Percentiles rank a stretch among this genome's conserved stretches.
Evolutionary conservation across 1,140 invertebrate species (phyloP).

Genomic region (Rhyzopertha dominica): DNA sequence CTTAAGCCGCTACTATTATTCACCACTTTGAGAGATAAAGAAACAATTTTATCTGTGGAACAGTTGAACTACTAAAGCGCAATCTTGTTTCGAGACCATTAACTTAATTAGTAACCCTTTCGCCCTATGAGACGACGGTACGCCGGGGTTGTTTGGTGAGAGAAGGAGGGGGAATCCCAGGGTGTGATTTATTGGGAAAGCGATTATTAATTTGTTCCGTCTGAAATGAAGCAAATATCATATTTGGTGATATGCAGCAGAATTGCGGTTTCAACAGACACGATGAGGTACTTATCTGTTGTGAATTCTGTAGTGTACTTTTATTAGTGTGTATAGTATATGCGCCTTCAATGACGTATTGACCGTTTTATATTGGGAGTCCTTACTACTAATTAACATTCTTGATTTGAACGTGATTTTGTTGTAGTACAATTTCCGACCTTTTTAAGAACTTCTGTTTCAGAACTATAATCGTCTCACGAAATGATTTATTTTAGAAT

Average conservation of each 20-base stretch:
- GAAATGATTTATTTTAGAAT: too few species aligned
- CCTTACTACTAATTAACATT: too few species aligned
- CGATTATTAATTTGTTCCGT: conserved; percentile 35
- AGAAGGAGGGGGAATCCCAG: conserved; percentile 20
- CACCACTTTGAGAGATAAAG: conserved; percentile 40
- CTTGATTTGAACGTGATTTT: too few species aligned
- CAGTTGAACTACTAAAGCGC: conserved; percentile 45
- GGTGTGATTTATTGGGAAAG: conserved; percentile 27
- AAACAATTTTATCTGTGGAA: conserved; percentile 44
- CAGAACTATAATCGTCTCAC: too few species aligned
- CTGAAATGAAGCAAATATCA: conserved; percentile 27
- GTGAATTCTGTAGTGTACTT: too few species aligned
- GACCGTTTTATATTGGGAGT: too few species aligned
- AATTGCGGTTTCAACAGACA: too few species aligned
- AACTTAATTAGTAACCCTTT: conserved; percentile 46
- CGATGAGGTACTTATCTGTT: too few species aligned
- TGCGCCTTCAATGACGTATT: too few species aligned
- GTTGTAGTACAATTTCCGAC: too few species aligned
- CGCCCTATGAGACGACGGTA: conserved; percentile 22
- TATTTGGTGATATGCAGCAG: conserved; percentile 21
- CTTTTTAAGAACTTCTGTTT: too few species aligned
- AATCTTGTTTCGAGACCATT: conserved; percentile 48
- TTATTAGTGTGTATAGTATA: too few species aligned
- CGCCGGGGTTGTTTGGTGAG: conserved; percentile 13
- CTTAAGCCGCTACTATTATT: conserved; percentile 28